Conservation (phyloP, 2,888 invertebrate genomes). For the Clostera curtula region DNA sequence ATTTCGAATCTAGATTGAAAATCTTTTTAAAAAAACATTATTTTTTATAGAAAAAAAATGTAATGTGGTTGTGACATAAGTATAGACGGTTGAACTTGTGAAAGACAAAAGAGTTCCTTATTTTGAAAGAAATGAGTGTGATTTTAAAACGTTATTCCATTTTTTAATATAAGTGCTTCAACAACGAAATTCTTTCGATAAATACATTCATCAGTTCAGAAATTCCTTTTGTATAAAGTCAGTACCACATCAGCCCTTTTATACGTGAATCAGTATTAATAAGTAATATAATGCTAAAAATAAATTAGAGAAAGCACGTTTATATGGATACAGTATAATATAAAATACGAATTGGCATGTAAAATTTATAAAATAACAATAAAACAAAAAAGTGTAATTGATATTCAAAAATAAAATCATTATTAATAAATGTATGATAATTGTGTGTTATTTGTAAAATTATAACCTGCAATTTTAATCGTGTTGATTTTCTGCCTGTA, state of each 20-base stretch:
- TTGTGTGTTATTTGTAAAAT: conserved; percentile 26
- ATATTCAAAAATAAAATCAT: conserved; percentile 63
- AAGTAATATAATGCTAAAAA: conserved; percentile 28
- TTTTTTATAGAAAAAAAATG: conserved; percentile 32
- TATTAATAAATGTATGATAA: conserved; percentile 59
- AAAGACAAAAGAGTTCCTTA: conserved; percentile 49
- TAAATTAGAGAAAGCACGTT: conserved; percentile 35
- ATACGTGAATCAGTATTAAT: conserved; percentile 10
- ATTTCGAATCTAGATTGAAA: conserved; percentile 36
- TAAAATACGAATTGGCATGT: conserved; percentile 41
- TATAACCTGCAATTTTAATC: conserved; percentile 8
- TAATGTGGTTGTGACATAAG: conserved; percentile 64
- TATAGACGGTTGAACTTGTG: conserved; percentile 39
- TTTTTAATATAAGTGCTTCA: conserved; percentile 18
- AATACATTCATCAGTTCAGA: conserved; percentile 4
- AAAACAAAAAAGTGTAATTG: conserved; percentile 59
- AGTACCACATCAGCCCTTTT: conserved; percentile 5
- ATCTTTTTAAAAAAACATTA: conserved; percentile 21
- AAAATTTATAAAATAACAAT: conserved; percentile 59
- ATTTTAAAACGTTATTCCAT: conserved; percentile 58
- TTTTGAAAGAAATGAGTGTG: conserved; percentile 25
- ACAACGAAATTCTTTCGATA: conserved; percentile 26
- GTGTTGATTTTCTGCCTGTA: too few relatives aligned
- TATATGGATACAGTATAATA: conserved; percentile 37
- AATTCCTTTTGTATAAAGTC: conserved; percentile 6